A percentile compares a stretch with the other conserved stretches of the same genome.
Evolutionary conservation across 2,797 vertebrate genomes (phyloP).

Genomic region (Enteromius trimaculatus): DNA sequence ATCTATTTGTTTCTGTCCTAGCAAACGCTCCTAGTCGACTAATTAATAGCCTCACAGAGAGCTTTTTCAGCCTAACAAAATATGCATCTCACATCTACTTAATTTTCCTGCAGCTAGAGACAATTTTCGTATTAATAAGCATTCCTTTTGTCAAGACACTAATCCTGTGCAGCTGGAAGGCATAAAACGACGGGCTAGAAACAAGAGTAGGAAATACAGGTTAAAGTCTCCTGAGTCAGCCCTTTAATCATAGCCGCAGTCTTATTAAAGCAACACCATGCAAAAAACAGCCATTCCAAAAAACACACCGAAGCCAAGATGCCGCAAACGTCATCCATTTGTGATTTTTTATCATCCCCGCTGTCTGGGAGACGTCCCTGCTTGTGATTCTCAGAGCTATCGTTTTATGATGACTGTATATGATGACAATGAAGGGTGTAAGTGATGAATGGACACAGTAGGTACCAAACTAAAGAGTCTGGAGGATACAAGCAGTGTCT

Average conservation of each 20-base stretch:
- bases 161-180: conserved; percentile 52
- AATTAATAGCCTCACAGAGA: conserved; percentile 58
- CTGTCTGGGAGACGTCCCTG: background rate
- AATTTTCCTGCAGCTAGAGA: conserved; percentile 51
- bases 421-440: conserved; percentile 22
- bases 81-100: conserved; percentile 46
- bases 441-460: conserved; percentile 30
- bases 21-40: conserved; percentile 45
- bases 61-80: conserved; percentile 53
- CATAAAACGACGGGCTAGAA: conserved; percentile 36
- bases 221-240: conserved; percentile 51
- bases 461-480: conserved; percentile 26
- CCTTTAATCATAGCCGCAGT: conserved; percentile 47
- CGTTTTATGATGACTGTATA: conserved; percentile 25
- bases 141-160: conserved; percentile 55
- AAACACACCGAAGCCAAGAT: conserved; percentile 11
- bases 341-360: conserved; percentile 11
- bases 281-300: background rate
- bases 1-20: conserved; percentile 51
- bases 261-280: conserved; percentile 39
- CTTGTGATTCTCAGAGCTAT: conserved; percentile 6
- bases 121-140: conserved; percentile 56
- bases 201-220: conserved; percentile 47
- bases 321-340: background rate
- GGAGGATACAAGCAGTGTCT: conserved; percentile 31